Percentiles rank a stretch among this genome's conserved stretches.
phyloP scores from a whole-genome alignment of 1,140 invertebrate species.

The Eurosta solidaginis region DNA sequence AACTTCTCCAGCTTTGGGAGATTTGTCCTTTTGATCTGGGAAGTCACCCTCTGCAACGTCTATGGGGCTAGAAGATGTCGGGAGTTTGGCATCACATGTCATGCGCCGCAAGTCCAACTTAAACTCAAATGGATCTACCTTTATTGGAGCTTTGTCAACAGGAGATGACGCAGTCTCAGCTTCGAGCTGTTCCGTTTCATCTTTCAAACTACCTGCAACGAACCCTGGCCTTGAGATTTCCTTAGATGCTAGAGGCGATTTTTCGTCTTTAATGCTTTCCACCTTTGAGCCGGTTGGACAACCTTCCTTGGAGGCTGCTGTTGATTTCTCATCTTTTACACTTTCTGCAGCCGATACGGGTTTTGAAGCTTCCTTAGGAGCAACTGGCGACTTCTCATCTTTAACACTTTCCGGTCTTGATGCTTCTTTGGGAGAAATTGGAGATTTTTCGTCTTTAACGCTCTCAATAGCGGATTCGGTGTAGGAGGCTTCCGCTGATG shows the following conservation, averaged over 20 bases:
- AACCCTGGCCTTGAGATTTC: conserved; percentile 36
- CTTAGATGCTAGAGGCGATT: conserved; percentile 30
- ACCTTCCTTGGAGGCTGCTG: conserved; percentile 21
- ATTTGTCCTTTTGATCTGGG: background rate
- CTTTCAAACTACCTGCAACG: background rate
- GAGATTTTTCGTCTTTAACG: conserved; percentile 27
- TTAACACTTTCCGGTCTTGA: conserved; percentile 31
- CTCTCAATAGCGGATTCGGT: conserved; percentile 18
- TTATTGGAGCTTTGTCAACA: conserved; percentile 42
- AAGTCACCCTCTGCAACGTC: conserved; percentile 55
- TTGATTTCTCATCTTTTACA: conserved; percentile 29
- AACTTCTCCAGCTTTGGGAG: background rate
- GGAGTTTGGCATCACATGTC: conserved; percentile 38
- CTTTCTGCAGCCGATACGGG: conserved; percentile 36
- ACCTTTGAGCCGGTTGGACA: background rate
- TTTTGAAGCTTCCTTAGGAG: conserved; percentile 34
- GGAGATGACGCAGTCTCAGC: conserved; percentile 48
- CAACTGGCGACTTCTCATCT: conserved; percentile 6
- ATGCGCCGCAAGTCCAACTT: background rate
- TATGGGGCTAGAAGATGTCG: conserved; percentile 50
- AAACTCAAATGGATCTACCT: background rate
- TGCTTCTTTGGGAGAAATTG: no score
- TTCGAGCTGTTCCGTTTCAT: background rate
- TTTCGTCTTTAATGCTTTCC: conserved; percentile 36
- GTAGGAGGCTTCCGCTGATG: conserved; percentile 14